Base-by-base conservation (phyloP, 2,888 invertebrate species). In the Drosophila testacea region DNA sequence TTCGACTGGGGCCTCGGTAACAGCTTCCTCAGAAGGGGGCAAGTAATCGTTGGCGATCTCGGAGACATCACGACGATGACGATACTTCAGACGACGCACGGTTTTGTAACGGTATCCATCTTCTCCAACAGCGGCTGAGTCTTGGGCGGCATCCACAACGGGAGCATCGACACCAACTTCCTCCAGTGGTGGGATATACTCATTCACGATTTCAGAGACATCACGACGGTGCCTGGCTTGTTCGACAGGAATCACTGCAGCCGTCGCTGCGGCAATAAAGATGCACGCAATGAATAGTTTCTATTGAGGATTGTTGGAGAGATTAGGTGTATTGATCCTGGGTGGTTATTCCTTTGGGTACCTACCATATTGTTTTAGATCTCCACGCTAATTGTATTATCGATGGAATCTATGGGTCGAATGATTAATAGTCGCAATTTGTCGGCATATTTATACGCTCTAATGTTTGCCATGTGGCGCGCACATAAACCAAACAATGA, bases 31-130 rank as follows among this genome's bases (percentile, higher is more conserved):
- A 6, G 73, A n/a, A 0, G 90, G 86, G 55, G 86, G 85, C 46
- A 89, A 63, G 34, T 91, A 90, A 0, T 83, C 73, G n/a, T 81
- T 83, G 46, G 75, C 67, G n/a, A 89, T 66, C 41, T 89, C 91
- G 0, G 83, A 79, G 0, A 90, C 89, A 75, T 90, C 90, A 39
- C 90, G 88, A 13, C 90, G 90, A 0, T 81, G 80, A n/a, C 91
- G 86, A 22, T 79, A 81, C 38, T 89, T 90, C 1, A 88, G 55
- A 0, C 83, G 82, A 16, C 89, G 82, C 0, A 90, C 83, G 4
- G 90, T 88, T 65, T 91, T 91, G 73, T 91, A 91, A 22, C 73
- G 82, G 61, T 90, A 90, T 28, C 90, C 90, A 81, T 90, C 83
- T 9, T 77, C 79, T 52, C 76, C 85, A 6, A 90, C 70, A 22